Conservation (phyloP, 2,797 vertebrate genomes). For the Dendrocincla fuliginosa region DNA sequence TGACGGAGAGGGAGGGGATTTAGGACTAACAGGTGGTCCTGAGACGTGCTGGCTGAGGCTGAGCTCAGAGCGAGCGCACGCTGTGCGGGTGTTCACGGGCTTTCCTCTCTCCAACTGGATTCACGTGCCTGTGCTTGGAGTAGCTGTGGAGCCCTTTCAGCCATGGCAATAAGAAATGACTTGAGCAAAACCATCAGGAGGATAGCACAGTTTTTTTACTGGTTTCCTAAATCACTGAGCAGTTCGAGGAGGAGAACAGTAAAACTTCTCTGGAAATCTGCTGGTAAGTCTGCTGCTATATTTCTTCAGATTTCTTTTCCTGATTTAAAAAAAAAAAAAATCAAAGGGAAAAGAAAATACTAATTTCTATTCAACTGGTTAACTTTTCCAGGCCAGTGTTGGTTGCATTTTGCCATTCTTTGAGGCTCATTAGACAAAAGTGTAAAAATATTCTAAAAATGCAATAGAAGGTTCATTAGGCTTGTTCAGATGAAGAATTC, state of each 20-base stretch:
- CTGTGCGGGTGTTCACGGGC: not conserved
- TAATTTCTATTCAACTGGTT: not conserved
- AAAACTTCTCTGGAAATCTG: slow-evolving; percentile 70
- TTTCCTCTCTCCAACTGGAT: not conserved
- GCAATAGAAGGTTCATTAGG: not conserved
- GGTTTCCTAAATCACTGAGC: slow-evolving; percentile 71
- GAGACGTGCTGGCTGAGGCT: slow-evolving; percentile 65
- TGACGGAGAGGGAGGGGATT: slow-evolving; percentile 71
- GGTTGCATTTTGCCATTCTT: not conserved
- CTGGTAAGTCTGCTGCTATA: slow-evolving; percentile 61
- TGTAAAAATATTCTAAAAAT: not conserved
- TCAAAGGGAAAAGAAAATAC: not conserved
- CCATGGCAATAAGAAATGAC: slow-evolving; percentile 72
- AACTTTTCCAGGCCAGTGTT: not conserved
- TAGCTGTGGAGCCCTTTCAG: slow-evolving; percentile 3
- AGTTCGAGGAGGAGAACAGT: slow-evolving; percentile 63
- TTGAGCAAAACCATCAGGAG: slow-evolving; percentile 75
- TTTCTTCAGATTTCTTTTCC: not conserved
- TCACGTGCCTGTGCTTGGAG: not conserved
- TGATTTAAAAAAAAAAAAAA: not conserved
- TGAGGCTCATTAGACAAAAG: not conserved
- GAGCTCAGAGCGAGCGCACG: slow-evolving; percentile 57
- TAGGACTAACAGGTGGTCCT: slow-evolving; percentile 75
- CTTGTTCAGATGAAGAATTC: not conserved
- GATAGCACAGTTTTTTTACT: slow-evolving; percentile 70